These are phyloP conservation scores for Metacarcinus magister DNA, from an alignment of 2,888 invertebrate genomes.

Conservation along the genomic window DNA sequence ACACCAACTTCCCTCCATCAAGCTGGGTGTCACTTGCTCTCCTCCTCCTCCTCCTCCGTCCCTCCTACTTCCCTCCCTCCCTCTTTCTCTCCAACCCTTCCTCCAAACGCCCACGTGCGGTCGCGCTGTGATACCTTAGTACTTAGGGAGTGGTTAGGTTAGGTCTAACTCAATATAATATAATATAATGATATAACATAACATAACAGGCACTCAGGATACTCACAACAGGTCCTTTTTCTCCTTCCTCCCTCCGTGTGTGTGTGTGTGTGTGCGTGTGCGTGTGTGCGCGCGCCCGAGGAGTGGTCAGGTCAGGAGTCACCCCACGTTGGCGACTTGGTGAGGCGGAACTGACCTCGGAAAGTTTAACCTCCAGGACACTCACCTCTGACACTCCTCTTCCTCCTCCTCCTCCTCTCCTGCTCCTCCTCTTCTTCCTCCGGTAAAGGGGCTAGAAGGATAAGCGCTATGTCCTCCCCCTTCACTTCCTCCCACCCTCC, in stretches of 20 bases:
- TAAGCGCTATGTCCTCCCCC: not conserved
- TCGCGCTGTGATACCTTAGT: constrained; percentile 12
- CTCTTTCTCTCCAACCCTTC: constrained; percentile 30
- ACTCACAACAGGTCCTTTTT: constrained; percentile 9
- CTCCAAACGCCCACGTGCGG: not conserved
- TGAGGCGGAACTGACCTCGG: not conserved
- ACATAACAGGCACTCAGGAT: too few relatives aligned
- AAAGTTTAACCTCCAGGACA: constrained; percentile 27
- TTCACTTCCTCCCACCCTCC: constrained; percentile 15
- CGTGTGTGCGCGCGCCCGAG: not conserved
- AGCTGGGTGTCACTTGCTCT: not conserved
- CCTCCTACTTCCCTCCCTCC: not conserved
- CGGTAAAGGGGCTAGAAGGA: constrained; percentile 36
- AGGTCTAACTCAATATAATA: too few relatives aligned
- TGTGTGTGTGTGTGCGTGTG: not conserved
- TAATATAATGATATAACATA: too few relatives aligned
- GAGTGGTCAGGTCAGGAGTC: not conserved
- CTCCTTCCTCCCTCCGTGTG: not conserved
- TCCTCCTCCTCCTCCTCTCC: constrained; percentile 26
- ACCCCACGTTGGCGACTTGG: not conserved
- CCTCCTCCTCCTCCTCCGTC: not conserved
- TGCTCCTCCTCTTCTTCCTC: not conserved
- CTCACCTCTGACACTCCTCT: constrained; percentile 37
- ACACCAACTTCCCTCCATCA: not conserved
- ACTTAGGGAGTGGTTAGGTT: too few relatives aligned